These are phyloP conservation scores for Tauraco hartlaubi DNA, from an alignment of 2,797 vertebrate species.

Conservation along the genomic window DNA sequence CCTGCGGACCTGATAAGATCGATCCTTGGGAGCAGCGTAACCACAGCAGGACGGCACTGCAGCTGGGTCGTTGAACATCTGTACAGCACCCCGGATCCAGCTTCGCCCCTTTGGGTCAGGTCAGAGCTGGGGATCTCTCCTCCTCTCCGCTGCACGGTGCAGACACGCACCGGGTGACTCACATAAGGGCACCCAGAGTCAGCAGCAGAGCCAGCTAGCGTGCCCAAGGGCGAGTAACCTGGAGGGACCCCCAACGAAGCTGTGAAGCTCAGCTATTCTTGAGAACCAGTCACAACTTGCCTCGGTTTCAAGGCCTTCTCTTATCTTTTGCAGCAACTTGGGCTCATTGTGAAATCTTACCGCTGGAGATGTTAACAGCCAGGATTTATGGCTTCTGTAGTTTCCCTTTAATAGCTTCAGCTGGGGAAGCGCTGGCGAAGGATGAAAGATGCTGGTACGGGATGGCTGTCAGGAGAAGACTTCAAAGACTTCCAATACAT, in stretches of 20 bases:
- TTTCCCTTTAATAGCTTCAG: conserved; percentile 78
- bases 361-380: conserved; percentile 52
- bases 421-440: conserved; percentile 78
- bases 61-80: not conserved
- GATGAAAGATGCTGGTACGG: conserved; percentile 78
- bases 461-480: conserved; percentile 80
- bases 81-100: not conserved
- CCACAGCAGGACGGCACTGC: not conserved
- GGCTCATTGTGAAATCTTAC: conserved; percentile 58
- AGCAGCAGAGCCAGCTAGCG: not conserved
- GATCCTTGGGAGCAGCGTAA: accelerated
- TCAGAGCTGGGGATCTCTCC: not conserved
- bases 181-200: not conserved
- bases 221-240: not conserved
- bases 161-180: not conserved
- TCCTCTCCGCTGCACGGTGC: not conserved
- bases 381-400: conserved; percentile 54
- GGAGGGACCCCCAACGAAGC: conserved; percentile 59
- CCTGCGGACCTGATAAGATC: accelerated
- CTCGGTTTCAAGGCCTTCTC: conserved; percentile 75
- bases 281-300: conserved; percentile 51
- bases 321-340: conserved; percentile 56
- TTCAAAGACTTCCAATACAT: conserved; percentile 80
- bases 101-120: not conserved
- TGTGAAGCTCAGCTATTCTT: conserved; percentile 41